Evolutionary conservation across 1,140 invertebrate genomes (phyloP).

Genomic region (Ptiloglossa arizonensis): DNA sequence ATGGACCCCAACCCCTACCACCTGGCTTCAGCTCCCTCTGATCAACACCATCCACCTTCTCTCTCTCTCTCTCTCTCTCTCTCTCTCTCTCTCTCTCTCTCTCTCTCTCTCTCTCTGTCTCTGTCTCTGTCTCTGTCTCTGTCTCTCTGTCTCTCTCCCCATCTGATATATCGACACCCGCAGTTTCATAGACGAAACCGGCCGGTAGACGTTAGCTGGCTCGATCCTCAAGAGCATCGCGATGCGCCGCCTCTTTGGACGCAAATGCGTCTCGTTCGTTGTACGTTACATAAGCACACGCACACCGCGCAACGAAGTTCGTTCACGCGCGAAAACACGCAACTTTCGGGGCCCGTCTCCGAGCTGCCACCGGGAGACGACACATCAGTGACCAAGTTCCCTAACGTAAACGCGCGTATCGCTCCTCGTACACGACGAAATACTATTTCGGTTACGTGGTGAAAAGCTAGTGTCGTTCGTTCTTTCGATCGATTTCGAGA

Average conservation of each 20-base stretch:
- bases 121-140: too few relatives aligned
- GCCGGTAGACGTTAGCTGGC: constrained; percentile 45
- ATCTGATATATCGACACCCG: constrained; percentile 30
- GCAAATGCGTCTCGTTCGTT: constrained; percentile 74
- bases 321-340: neutral
- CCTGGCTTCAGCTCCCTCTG: constrained; percentile 30
- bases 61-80: constrained; percentile 29
- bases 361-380: neutral
- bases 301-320: neutral
- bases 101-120: constrained; percentile 33
- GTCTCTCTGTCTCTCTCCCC: constrained; percentile 29
- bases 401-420: too few relatives aligned
- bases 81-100: constrained; percentile 31
- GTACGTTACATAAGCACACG: constrained; percentile 66
- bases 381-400: neutral
- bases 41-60: constrained; percentile 45
- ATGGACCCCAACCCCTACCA: constrained; percentile 47
- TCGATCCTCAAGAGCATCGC: constrained; percentile 44
- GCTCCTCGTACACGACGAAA: too few relatives aligned
- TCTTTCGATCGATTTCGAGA: too few relatives aligned
- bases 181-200: constrained; percentile 63
- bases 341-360: neutral
- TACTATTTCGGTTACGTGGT: too few relatives aligned
- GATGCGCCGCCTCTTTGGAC: constrained; percentile 75
- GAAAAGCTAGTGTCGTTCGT: too few relatives aligned